Evolutionary conservation across 64 coral and sea anemone genomes (phyloP).

Genomic region (Anthopleura sola): DNA sequence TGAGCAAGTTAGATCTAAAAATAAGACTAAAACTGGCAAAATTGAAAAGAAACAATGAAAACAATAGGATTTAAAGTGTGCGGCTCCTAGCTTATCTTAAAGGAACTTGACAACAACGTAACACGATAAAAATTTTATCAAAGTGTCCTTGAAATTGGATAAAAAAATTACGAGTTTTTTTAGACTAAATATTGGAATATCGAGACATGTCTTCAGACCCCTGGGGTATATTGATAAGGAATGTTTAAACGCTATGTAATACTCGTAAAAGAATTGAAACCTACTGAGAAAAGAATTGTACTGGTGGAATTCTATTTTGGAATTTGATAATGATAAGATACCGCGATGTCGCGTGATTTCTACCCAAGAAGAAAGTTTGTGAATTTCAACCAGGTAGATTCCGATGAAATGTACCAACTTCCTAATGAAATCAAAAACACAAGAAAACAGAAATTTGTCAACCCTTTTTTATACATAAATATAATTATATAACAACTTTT

Average conservation of each 20-base stretch:
- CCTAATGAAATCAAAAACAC: not conserved
- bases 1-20: not conserved
- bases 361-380: not conserved
- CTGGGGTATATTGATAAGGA: not conserved
- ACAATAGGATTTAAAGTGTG: not conserved
- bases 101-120: not conserved
- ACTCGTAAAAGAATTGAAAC: not conserved
- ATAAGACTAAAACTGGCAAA: not conserved
- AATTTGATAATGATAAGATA: not conserved
- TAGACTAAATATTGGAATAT: not conserved
- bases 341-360: not conserved
- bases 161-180: not conserved
- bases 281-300: not conserved
- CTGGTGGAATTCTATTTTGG: not conserved
- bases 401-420: not conserved
- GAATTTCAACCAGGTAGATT: not conserved
- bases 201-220: not conserved
- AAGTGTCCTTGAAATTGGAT: not conserved
- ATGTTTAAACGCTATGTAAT: not conserved
- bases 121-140: not conserved
- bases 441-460: not conserved
- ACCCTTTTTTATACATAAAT: slow-evolving; percentile 10
- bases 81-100: too few relatives aligned
- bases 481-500: slow-evolving; percentile 16
- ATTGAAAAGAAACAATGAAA: not conserved